Evolutionary conservation across 2,797 vertebrate genomes (phyloP), one percentile per base, ranked within the genome.

Genomic region (Fistularia tabacaria): DNA sequence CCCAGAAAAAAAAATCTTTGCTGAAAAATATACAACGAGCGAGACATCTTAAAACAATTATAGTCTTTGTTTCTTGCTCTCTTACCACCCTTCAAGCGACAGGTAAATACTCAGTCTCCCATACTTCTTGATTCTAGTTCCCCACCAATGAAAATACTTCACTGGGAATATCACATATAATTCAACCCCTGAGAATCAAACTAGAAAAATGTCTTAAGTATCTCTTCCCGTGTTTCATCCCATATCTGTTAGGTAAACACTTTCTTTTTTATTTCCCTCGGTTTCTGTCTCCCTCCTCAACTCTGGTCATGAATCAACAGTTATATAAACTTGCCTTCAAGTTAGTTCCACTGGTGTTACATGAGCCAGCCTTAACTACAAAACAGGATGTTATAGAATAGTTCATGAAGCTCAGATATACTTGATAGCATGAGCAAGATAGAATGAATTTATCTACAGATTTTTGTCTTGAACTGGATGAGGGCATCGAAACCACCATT

Each of bases 271-370:
- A 44, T 56, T 52, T 43, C 38, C 51, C 57, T 67, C 10, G 6
- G 6, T 66, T 67, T 75, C 54, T 64, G 36, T 58, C 62, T 55
- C 50, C 49, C 15, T 44, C 40, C 57, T 59, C 36, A 52, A 51
- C 47, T 69, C 45, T 44, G 63, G 46, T 73, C 73, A 81, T 84
- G 83, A 87, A 86, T 85, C 83, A 81, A 38, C 53, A 15, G 63
- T 88, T 85, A 79, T 67, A 81, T 85, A 81, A 89, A 85, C 82
- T 25, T 76, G 68, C 71, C 65, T 76, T 83, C 76, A 79, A 83
- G 57, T 74, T 66, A 79, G 77, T 84, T 83, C 80, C 83, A 83
- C 70, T 62, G 59, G 54, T 50, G 76, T 78, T 81, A 82, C 76
- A 77, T 73, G 77, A 82, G 69, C 65, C 59, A 69, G 59, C 51